Evolutionary conservation across 1,140 invertebrate species (phyloP), one percentile per base, ranked within the genome.

Genomic region (Scaptomyza graminum): DNA sequence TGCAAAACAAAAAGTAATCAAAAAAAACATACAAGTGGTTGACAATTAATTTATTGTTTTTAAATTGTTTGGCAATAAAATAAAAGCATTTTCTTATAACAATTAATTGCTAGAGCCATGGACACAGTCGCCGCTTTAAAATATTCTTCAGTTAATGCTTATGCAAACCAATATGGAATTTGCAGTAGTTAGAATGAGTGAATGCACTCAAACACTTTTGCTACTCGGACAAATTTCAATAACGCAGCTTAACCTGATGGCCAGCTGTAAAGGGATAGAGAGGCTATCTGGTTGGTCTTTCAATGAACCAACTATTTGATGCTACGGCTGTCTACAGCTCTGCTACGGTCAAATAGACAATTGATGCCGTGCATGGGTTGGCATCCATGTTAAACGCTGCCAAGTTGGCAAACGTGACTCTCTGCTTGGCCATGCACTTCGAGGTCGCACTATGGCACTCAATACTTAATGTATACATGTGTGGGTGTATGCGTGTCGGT

Each of bases 161-260:
- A 70, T 66, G 62, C 59, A 44, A 56, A 71, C 61, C 71, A 56
- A 82, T 79, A 74, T 63, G 51, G 49, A 67, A 63, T 76, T 76
- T 37, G 22, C 50, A 68, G 31, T 34, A 55, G 47, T 31, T 31
- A 7, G 28, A 31, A 31, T 28, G 44, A 34, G 31, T 60, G 78
- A 85, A 84, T 87, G 74, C 81, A 87, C 81, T 81, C 78, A 81
- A 85, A 78, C 82, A 81, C 78, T 85, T 87, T 85, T 87, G 78
- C 78, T 77, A 82, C 70, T 76, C 59, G 59, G 69, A 46, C 74
- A 74, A 74, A 71, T 85, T 85, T 85, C 81, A 85, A 87, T 85
- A 85, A 87, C 70, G 74, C 60, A 78, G 74, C 73, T 62, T 75
- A 62, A 67, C 64, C 49, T 73, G 51, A 31, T 31, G 37, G 44